Percentiles rank a stretch among this genome's conserved stretches.
Evolutionary conservation across 2,888 invertebrate species (phyloP).

Genomic region (Drosophila macrothrix): DNA sequence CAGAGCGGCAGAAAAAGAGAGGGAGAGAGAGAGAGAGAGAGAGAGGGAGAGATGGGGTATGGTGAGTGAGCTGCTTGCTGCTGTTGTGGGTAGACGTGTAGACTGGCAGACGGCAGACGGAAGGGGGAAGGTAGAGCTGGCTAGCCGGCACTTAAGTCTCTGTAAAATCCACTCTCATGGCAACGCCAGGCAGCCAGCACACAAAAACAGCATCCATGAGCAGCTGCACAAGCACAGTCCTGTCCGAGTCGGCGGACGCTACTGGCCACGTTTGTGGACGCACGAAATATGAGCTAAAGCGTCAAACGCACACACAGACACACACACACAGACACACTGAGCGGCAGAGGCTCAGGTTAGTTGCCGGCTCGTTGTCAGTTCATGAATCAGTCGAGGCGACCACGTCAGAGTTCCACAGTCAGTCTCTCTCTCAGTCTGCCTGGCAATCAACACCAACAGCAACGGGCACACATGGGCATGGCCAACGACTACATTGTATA

Average conservation of each 20-base stretch:
- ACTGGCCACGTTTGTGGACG: conserved; percentile 66
- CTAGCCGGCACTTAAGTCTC: conserved; percentile 72
- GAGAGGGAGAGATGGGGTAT: background rate
- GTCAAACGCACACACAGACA: conserved; percentile 22
- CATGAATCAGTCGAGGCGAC: conserved; percentile 70
- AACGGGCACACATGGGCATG: conserved; percentile 12
- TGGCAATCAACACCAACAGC: conserved; percentile 63
- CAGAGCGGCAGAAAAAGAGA: conserved; percentile 18
- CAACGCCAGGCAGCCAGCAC: conserved; percentile 49
- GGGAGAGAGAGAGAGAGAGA: background rate
- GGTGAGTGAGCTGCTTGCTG: conserved; percentile 5
- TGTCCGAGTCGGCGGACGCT: conserved; percentile 6
- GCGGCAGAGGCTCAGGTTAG: conserved; percentile 67
- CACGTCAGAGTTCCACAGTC: conserved; percentile 37
- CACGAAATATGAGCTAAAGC: conserved; percentile 75
- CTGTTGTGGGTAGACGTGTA: background rate
- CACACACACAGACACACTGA: conserved; percentile 7
- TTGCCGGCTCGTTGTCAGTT: conserved; percentile 70
- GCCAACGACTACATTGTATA: conserved; percentile 4
- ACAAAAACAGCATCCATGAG: conserved; percentile 65
- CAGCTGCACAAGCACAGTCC: conserved; percentile 53
- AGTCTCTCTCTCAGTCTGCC: conserved; percentile 23
- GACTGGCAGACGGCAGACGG: background rate
- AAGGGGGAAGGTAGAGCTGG: conserved; percentile 4
- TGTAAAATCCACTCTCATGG: conserved; percentile 79